Evolutionary conservation across 2,888 invertebrate species (phyloP), one percentile per base, ranked within the genome.

Genomic region (Acleris literana): DNA sequence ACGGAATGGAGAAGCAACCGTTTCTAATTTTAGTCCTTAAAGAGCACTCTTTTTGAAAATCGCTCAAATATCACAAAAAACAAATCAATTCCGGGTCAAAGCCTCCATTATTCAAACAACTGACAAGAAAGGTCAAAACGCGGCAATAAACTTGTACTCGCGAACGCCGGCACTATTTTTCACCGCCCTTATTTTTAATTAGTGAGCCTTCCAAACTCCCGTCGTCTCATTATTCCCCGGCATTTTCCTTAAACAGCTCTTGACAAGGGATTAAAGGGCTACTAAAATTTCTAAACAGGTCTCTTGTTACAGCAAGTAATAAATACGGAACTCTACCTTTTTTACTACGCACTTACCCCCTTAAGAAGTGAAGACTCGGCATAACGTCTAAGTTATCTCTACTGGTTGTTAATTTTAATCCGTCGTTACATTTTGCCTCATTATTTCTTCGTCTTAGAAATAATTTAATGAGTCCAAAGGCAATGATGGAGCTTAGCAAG

Each of bases 121-220:
- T 39, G 39, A 39, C 39, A 39, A 39, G 39, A 6, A 4, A 39
- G 13, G 39, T 13, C 39, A 39, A 39, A 33, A 39, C 13, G 39
- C 39, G 13, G 5, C 39, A 39, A 39, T 13, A 39, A 13, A 4
- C 20, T 22, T 17, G n/a, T 5, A 46, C 17, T 46, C 5, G 16
- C 44, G 16, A 44, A n/a, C 5, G 46, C 46, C 44, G 13, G 44
- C 16, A 44, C 46, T 25, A 57, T 25, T 46, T 44, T n/a, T 57
- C 39, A 17, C 22, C 48, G 33, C 33, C 17, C 22, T 64, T 59
- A 48, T 48, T 29, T 20, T 65, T 72, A 72, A 74, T 73, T 73
- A 72, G 72, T 61, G 44, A 57, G 70, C 64, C 68, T 63, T 72
- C 55, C 49, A 60, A 65, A 56, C 51, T n/a, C 59, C 13, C 57